phyloP scores from a whole-genome alignment of 2,113 vertebrate species.

The Carollia perspicillata region DNA sequence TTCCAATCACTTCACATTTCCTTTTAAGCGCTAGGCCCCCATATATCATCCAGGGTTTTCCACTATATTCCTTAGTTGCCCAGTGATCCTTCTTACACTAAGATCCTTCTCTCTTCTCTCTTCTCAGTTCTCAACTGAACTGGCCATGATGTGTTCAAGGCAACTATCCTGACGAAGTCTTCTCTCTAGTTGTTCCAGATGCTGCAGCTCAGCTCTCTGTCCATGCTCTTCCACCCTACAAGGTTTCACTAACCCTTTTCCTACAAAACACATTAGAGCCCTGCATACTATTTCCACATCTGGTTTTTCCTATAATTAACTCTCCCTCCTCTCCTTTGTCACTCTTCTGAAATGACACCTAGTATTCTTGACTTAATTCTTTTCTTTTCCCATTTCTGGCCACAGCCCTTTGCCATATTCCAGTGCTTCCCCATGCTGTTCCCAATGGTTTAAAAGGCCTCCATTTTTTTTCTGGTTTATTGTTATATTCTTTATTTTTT shows the following conservation, averaged over 20 bases:
- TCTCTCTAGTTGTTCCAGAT: neutral
- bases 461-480: too few relatives aligned
- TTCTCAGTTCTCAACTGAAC: neutral
- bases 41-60: neutral
- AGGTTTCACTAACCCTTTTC: neutral
- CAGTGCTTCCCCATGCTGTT: neutral
- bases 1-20: neutral
- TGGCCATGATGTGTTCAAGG: neutral
- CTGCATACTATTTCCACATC: fast-evolving
- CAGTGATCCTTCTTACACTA: fast-evolving
- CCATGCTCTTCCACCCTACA: too few relatives aligned
- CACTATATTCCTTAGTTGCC: neutral
- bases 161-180: neutral
- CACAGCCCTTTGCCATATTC: neutral
- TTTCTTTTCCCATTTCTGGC: neutral
- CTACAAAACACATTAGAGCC: neutral
- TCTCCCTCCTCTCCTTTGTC: neutral
- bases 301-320: neutral
- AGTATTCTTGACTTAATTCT: neutral
- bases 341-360: neutral
- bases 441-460: neutral
- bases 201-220: too few relatives aligned
- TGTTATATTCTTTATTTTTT: too few relatives aligned
- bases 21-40: fast-evolving
- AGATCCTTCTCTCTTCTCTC: too few relatives aligned